phyloP scores from a whole-genome alignment of 2,113 vertebrate species.

The Ptychochromis oligacanthus region DNA sequence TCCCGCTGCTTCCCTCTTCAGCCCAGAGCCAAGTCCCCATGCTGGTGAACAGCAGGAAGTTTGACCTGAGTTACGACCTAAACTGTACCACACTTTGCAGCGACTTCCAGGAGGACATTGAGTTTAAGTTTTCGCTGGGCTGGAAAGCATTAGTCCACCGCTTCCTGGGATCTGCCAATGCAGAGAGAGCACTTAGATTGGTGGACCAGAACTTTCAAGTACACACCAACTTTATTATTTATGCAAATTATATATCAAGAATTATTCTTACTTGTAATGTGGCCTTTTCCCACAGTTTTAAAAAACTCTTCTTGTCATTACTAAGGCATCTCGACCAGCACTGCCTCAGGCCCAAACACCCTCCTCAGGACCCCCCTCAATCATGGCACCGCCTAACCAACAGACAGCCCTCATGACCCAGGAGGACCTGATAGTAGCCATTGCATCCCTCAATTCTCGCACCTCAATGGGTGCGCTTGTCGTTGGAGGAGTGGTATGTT shows the following conservation, averaged over 20 bases:
- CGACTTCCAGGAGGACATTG: constrained; percentile 96
- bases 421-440: constrained; percentile 89
- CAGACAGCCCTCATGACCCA: constrained; percentile 78
- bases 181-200: constrained; percentile 85
- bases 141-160: constrained; percentile 91
- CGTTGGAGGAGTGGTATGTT: constrained; percentile 92
- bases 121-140: constrained; percentile 93
- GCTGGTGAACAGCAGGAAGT: constrained; percentile 89
- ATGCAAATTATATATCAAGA: neutral
- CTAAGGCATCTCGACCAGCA: constrained; percentile 80
- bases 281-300: neutral
- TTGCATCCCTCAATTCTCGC: constrained; percentile 92
- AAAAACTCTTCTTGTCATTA: neutral
- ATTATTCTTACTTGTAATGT: neutral
- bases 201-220: constrained; percentile 87
- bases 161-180: constrained; percentile 88
- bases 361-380: constrained; percentile 69
- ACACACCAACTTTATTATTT: neutral
- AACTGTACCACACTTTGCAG: constrained; percentile 92
- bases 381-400: constrained; percentile 49
- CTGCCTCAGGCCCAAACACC: constrained; percentile 83
- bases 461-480: constrained; percentile 92
- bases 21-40: constrained; percentile 86
- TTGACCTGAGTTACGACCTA: constrained; percentile 96
- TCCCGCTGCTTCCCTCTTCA: constrained; percentile 88